Conservation (phyloP, 2,113 vertebrate species). For the Climacteris rufus region DNA sequence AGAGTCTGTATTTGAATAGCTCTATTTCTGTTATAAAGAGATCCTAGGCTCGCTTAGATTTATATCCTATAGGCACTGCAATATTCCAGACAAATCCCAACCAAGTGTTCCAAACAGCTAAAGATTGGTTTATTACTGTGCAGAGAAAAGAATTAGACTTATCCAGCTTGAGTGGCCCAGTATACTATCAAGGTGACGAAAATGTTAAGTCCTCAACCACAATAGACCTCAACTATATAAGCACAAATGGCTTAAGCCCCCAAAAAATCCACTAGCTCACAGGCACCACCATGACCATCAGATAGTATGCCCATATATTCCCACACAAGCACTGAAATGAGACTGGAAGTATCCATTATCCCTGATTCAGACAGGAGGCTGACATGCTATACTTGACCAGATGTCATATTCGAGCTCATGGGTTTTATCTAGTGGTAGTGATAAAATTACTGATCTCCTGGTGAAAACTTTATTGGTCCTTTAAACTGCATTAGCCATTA, state of each 20-base stretch:
- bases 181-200: background rate
- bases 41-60: background rate
- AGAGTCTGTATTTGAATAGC: background rate
- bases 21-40: background rate
- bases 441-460: conserved; percentile 20
- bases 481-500: conserved; percentile 21
- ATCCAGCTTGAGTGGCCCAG: background rate
- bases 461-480: background rate
- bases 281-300: background rate
- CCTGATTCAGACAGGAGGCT: background rate
- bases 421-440: background rate
- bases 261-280: background rate
- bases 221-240: background rate
- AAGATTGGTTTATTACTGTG: background rate
- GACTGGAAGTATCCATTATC: background rate
- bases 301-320: background rate
- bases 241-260: background rate
- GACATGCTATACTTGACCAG: background rate
- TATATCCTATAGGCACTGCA: background rate
- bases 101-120: background rate
- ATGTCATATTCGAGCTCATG: background rate
- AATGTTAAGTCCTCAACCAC: background rate
- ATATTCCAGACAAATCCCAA: background rate
- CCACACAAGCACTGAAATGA: background rate
- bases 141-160: background rate